phyloP scores from a whole-genome alignment of 2,888 invertebrate species.

The Dryadula phaetusa region DNA sequence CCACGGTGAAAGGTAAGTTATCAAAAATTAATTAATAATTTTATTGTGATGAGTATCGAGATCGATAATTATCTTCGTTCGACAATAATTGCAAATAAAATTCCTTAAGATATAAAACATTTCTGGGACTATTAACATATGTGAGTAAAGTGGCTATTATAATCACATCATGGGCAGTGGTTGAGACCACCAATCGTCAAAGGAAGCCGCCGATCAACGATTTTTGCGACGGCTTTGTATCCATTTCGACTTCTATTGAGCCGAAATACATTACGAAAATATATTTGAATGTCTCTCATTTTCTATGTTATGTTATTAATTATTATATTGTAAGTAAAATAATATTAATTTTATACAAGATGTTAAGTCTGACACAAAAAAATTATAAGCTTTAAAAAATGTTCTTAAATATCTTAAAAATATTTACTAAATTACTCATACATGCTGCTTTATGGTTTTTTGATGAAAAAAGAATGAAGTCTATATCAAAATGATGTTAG shows the following conservation, averaged over 20 bases:
- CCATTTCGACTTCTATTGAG: constrained; percentile 68
- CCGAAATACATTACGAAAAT: constrained; percentile 55
- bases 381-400: not conserved
- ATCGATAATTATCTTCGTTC: constrained; percentile 59
- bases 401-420: not conserved
- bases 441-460: constrained; percentile 17
- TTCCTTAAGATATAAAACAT: constrained; percentile 53
- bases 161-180: constrained; percentile 74
- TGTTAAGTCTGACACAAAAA: not conserved
- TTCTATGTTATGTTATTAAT: constrained; percentile 1
- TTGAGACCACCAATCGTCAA: constrained; percentile 81
- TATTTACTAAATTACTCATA: constrained; percentile 1
- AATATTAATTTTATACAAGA: not conserved
- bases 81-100: constrained; percentile 61
- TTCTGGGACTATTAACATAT: constrained; percentile 66
- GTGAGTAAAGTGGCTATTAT: constrained; percentile 79
- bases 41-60: constrained; percentile 57
- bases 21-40: constrained; percentile 67
- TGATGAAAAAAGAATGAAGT: constrained; percentile 3
- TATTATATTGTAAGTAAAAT: not conserved
- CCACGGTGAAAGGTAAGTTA: constrained; percentile 58
- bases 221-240: constrained; percentile 78
- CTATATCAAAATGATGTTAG: constrained; percentile 17
- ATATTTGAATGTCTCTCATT: not conserved
- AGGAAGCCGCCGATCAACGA: constrained; percentile 73